These are phyloP conservation scores for Spatulosminthurus flaviceps DNA, from an alignment of 2,888 invertebrate species.

Conservation along the genomic window DNA sequence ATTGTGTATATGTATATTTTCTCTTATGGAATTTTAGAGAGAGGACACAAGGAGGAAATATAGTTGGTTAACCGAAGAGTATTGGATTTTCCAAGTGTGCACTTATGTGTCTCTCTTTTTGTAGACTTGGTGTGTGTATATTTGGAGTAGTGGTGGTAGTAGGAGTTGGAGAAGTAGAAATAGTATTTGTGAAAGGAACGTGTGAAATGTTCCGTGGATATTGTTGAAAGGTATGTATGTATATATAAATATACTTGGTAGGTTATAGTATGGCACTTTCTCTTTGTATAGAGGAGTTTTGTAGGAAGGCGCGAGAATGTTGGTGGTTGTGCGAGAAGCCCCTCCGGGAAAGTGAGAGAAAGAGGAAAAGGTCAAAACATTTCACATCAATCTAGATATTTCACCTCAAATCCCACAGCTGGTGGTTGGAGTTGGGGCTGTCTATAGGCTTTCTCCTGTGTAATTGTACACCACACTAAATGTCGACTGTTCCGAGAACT, in stretches of 20 bases:
- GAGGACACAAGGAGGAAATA: neutral
- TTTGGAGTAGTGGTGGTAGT: no score
- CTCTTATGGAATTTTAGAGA: no score
- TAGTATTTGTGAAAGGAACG: no score
- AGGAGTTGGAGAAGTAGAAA: no score
- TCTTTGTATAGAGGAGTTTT: neutral
- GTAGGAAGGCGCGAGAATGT: neutral
- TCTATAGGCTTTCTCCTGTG: slow-evolving; percentile 24
- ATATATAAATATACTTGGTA: no score
- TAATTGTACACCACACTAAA: slow-evolving; percentile 53
- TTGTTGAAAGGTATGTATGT: no score
- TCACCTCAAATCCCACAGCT: slow-evolving; percentile 54
- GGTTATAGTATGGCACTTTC: no score
- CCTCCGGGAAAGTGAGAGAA: slow-evolving; percentile 23
- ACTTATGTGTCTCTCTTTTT: neutral
- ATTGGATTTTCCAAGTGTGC: slow-evolving; percentile 9
- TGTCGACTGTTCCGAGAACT: slow-evolving; percentile 48
- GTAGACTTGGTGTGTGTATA: neutral
- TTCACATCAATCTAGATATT: slow-evolving; percentile 49
- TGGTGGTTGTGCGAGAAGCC: neutral
- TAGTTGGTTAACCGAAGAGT: slow-evolving; percentile 18
- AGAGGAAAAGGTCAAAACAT: slow-evolving; percentile 51
- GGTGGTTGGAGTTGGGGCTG: slow-evolving; percentile 35
- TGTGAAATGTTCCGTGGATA: no score
- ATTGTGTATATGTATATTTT: no score